These are phyloP conservation scores for Ypsolopha sequella DNA, from an alignment of 2,888 invertebrate genomes.

Conservation along the genomic window DNA sequence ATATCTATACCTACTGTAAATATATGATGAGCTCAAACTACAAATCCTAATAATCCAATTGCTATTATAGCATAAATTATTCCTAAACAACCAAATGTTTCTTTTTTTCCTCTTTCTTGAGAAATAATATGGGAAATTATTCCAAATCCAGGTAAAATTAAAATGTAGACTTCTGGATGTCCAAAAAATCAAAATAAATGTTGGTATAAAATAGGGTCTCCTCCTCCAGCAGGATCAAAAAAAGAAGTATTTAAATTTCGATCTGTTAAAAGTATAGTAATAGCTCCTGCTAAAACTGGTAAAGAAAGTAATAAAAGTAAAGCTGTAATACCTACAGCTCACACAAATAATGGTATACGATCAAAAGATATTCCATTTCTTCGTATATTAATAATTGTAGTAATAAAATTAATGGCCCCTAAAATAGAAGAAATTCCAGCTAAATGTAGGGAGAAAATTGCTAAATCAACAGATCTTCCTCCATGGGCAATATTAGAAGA, in stretches of 20 bases:
- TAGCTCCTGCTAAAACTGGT: too few relatives aligned
- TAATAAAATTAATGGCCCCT: slow-evolving; percentile 85
- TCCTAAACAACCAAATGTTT: slow-evolving; percentile 78
- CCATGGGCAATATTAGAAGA: slow-evolving; percentile 74
- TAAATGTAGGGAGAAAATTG: slow-evolving; percentile 82
- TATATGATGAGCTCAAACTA: too few relatives aligned
- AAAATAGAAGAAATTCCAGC: slow-evolving; percentile 81
- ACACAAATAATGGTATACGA: slow-evolving; percentile 79
- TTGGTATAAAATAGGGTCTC: slow-evolving; percentile 85
- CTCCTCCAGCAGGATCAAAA: slow-evolving; percentile 85
- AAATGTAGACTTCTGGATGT: slow-evolving; percentile 89
- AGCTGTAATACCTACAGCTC: slow-evolving; percentile 73
- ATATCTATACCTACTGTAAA: too few relatives aligned
- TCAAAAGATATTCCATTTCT: slow-evolving; percentile 70
- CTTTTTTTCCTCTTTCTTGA: slow-evolving; percentile 80
- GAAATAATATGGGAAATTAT: slow-evolving; percentile 84
- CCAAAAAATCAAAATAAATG: slow-evolving; percentile 92
- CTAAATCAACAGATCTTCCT: slow-evolving; percentile 78
- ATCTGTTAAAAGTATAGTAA: slow-evolving; percentile 84
- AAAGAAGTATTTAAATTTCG: slow-evolving; percentile 86
- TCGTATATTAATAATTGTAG: slow-evolving; percentile 81
- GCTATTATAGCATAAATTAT: slow-evolving; percentile 89
- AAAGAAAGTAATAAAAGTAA: slow-evolving; percentile 74
- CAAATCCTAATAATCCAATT: too few relatives aligned
- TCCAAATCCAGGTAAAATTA: slow-evolving; percentile 87